Percentiles rank a stretch among this genome's conserved stretches.
These are phyloP conservation scores for Gavialis gangeticus DNA, from an alignment of 2,113 vertebrate species.

Conservation along the genomic window DNA sequence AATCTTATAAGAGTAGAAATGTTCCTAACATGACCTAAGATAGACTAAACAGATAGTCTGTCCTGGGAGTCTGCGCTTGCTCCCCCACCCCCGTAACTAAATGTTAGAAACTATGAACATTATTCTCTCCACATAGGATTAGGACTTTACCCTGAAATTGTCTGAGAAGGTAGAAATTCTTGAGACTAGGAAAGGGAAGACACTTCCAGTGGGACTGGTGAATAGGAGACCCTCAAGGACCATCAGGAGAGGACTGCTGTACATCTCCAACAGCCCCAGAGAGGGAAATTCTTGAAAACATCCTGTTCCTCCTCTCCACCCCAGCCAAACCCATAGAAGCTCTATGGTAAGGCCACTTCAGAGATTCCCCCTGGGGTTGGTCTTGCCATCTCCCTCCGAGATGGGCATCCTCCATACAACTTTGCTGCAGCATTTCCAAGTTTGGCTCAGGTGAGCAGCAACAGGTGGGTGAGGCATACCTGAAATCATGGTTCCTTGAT, in stretches of 20 bases:
- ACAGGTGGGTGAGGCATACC: too few relatives aligned
- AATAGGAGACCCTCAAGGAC: not conserved
- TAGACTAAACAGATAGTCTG: constrained; percentile 25
- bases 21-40: not conserved
- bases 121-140: not conserved
- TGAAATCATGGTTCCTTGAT: too few relatives aligned
- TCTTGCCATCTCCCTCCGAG: too few relatives aligned
- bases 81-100: not conserved
- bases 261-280: not conserved
- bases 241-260: not conserved
- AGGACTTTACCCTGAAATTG: not conserved
- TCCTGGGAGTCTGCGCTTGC: not conserved
- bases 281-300: not conserved
- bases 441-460: too few relatives aligned
- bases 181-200: rapidly evolving
- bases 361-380: too few relatives aligned
- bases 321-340: not conserved
- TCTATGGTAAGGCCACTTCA: too few relatives aligned
- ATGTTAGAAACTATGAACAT: not conserved
- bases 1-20: not conserved
- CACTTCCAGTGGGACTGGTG: not conserved
- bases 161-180: not conserved
- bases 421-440: too few relatives aligned
- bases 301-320: not conserved
- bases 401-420: too few relatives aligned